Evolutionary conservation across 2,113 vertebrate species (phyloP), one percentile per base, ranked within the genome.

Genomic region (Chascanopsetta lugubris): DNA sequence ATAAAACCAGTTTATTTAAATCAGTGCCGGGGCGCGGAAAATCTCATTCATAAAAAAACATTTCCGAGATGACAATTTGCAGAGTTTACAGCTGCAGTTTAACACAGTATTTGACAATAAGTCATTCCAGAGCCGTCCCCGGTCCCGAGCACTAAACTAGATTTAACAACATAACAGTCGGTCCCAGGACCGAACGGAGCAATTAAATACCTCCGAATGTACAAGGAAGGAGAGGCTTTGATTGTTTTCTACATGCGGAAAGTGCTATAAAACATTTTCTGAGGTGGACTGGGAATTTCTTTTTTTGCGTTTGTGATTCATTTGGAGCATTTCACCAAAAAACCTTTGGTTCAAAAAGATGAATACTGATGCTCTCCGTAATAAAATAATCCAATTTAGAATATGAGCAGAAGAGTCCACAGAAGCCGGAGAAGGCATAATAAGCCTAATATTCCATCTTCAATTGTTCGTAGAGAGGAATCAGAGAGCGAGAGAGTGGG

Each of bases 291-390:
- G 30, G 18, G 18, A 18, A 17, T 38, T 10, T 8, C 11, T 20
- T 30, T 30, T 12, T 18, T 60, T n/a, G n/a, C 8, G 8, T 10
- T 29, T 60, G 36, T 54, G 0, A 27, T 56, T n/a, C 2, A 27
- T 56, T 34, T 20, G 6, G n/a, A 24, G 12, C 58, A n/a, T 50
- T 64, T 50, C 13, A 42, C 6, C 34, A 21, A 22, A 51, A n/a
- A 17, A 8, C 15, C 21, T 17, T 20, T 6, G 26, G 36, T 46
- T 8, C 9, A 18, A 3, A 30, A 18, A 58, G 26, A 68, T 1
- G 9, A 49, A 8, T 5, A 50, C 10, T 29, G 6, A 47, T 47
- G 17, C 38, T 30, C 10, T 18, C n/a, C 42, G 42, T 15, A 20
- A 20, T 62, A 40, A 47, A 26, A 9, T 26, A 6, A 6, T 43